Percentiles rank a stretch among this genome's conserved stretches.
Conservation (phyloP, 2,888 invertebrate species). For the Kryphioiulus occultus region DNA sequence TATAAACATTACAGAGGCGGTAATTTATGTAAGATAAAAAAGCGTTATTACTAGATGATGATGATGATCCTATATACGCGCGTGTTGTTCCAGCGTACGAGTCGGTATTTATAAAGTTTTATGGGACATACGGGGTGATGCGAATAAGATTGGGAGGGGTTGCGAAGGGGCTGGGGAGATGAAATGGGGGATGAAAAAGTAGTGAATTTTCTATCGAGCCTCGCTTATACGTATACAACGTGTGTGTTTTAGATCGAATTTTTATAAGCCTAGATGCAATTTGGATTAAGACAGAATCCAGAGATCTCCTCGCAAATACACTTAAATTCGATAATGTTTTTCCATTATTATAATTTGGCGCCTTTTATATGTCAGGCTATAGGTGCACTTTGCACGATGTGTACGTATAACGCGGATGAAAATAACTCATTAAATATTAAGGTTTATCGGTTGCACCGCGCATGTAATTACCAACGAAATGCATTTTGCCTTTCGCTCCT, state of each 20-base stretch:
- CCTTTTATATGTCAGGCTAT: constrained; percentile 24
- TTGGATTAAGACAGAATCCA: constrained; percentile 36
- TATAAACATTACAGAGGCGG: constrained; percentile 39
- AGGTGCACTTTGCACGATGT: not conserved
- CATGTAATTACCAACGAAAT: constrained; percentile 15
- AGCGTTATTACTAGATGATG: constrained; percentile 45
- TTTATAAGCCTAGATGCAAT: constrained; percentile 21
- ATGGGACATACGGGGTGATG: constrained; percentile 39
- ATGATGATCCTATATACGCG: constrained; percentile 33
- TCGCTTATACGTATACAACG: not conserved
- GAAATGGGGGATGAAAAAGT: not conserved
- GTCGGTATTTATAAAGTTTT: constrained; percentile 38
- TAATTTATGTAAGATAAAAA: constrained; percentile 43
- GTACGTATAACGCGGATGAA: not conserved
- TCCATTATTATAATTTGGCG: constrained; percentile 40
- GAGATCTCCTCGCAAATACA: constrained; percentile 39
- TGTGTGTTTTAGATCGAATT: constrained; percentile 17
- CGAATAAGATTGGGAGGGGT: constrained; percentile 13
- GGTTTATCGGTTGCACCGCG: constrained; percentile 39
- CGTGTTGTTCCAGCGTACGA: not conserved
- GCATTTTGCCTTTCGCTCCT: not conserved
- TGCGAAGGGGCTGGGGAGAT: not conserved
- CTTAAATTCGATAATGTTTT: constrained; percentile 39
- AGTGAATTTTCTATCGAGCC: not conserved
- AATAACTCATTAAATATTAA: constrained; percentile 40